Percentiles rank a stretch among this genome's conserved stretches.
phyloP scores from a whole-genome alignment of 2,113 vertebrate species.

The Cynocephalus volans region DNA sequence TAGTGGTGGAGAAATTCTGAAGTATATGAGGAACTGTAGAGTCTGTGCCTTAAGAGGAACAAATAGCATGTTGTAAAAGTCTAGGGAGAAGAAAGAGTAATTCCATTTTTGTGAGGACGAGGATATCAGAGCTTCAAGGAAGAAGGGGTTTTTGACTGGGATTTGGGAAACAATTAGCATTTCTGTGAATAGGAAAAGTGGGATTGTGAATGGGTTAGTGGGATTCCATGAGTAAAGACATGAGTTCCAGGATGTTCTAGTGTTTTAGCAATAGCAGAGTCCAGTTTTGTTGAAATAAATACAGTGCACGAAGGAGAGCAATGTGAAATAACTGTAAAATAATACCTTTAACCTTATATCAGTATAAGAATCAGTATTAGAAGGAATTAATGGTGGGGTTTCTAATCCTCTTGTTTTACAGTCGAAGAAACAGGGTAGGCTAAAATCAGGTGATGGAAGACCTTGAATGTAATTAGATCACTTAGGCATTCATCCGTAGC shows the following conservation, averaged over 20 bases:
- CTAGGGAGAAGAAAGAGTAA: not conserved
- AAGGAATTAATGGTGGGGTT: not conserved
- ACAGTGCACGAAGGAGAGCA: not conserved
- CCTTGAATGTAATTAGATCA: not conserved
- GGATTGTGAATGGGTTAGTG: not conserved
- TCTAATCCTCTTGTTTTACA: not conserved
- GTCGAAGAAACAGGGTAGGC: not conserved
- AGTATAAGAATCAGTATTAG: not conserved
- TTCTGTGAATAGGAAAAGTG: not conserved
- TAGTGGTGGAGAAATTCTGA: not conserved
- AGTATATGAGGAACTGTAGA: not conserved
- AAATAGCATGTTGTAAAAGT: not conserved
- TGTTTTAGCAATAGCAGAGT: not conserved
- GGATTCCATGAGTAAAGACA: not conserved
- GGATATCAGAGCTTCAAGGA: not conserved
- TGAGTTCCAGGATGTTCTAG: not conserved
- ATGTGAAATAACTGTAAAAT: slow-evolving; percentile 18
- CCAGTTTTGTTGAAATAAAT: not conserved
- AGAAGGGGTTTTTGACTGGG: not conserved
- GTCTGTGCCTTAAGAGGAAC: not conserved
- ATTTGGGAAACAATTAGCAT: not conserved
- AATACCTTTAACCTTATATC: not conserved
- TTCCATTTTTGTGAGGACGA: not conserved
- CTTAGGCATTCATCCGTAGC: not conserved
- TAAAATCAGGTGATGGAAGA: not conserved